phyloP scores from a whole-genome alignment of 2,113 vertebrate species.

The Lynx canadensis region DNA sequence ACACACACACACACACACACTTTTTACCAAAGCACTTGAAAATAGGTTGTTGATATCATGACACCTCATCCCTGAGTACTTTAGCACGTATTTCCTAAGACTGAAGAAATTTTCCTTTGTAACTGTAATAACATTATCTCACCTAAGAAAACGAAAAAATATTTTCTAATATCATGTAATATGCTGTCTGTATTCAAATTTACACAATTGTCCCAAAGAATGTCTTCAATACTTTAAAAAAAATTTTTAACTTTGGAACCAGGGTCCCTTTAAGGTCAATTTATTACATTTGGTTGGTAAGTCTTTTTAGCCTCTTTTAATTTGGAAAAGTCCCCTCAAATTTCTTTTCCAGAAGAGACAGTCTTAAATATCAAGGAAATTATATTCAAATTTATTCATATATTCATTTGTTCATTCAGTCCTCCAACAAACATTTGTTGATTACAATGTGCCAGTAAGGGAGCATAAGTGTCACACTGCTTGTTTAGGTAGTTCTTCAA shows the following conservation, averaged over 20 bases:
- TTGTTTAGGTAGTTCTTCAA: not conserved
- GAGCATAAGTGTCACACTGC: not conserved
- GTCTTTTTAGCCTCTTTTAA: not conserved
- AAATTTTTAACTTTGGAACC: not conserved
- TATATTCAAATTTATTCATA: not conserved
- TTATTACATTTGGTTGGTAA: not conserved
- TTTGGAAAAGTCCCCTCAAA: not conserved
- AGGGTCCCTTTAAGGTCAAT: not conserved
- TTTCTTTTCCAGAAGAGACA: not conserved
- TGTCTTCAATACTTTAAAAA: not conserved
- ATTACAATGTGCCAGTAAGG: not conserved
- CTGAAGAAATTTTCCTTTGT: not conserved
- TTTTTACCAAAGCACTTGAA: not conserved
- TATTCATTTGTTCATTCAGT: not conserved
- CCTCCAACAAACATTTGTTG: not conserved
- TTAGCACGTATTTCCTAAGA: not conserved
- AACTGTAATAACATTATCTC: not conserved
- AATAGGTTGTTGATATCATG: not conserved
- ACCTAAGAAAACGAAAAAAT: slow-evolving; percentile 39
- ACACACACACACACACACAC: not conserved
- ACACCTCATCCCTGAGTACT: not conserved
- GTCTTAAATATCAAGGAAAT: not conserved
- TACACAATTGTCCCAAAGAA: not conserved
- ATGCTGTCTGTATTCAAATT: not conserved
- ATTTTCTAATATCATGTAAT: not conserved